phyloP scores from a whole-genome alignment of 2,888 invertebrate genomes.

The Andricus quercusramuli region DNA sequence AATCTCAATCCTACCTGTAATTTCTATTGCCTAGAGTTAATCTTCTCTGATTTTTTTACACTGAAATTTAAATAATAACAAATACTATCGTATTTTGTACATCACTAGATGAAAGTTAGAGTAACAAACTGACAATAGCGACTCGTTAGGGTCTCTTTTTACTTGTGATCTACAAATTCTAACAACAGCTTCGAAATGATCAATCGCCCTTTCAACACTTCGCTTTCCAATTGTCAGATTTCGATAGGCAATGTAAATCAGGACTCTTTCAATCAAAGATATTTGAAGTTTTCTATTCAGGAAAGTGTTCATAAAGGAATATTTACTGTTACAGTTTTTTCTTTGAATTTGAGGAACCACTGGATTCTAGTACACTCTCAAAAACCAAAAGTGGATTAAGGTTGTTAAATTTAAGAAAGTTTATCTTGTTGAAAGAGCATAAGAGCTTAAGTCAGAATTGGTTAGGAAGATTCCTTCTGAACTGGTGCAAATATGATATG shows the following conservation, averaged over 20 bases:
- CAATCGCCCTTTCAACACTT: not conserved
- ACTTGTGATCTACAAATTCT: not conserved
- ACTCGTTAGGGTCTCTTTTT: not conserved
- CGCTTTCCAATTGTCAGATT: not conserved
- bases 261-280: not conserved
- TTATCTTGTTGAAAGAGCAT: too few relatives aligned
- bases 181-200: not conserved
- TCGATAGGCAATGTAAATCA: not conserved
- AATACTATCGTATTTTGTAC: not conserved
- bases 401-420: too few relatives aligned
- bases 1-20: too few relatives aligned
- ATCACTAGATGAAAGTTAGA: not conserved
- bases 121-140: not conserved
- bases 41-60: too few relatives aligned
- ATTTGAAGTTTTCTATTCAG: not conserved
- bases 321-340: slow-evolving; percentile 2
- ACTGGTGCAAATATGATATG: not conserved
- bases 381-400: not conserved
- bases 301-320: not conserved
- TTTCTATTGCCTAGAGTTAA: too few relatives aligned
- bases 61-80: not conserved
- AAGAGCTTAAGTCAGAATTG: too few relatives aligned
- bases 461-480: not conserved
- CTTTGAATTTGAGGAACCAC: not conserved
- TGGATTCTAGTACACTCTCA: not conserved